Evolutionary conservation across 1,140 invertebrate species (phyloP), one percentile per base, ranked within the genome.

Genomic region (Platyura marginata): DNA sequence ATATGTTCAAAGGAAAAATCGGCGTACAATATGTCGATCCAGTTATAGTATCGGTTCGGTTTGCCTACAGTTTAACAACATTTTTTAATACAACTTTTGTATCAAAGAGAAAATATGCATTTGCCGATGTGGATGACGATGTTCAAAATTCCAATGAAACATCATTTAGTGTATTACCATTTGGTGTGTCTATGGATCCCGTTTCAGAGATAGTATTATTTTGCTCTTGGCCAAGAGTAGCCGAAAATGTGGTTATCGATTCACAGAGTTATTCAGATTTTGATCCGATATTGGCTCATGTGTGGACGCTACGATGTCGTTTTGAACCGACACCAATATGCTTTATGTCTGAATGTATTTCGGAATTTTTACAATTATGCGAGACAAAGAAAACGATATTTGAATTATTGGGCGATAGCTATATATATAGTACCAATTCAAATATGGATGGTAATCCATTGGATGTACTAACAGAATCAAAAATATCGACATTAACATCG

Each of bases 191-290:
- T 20, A 74, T 74, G 38, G 88, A 92, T 66, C 85, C 88, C 3
- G 68, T 74, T 45, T 81, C 77, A 37, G 75, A 81, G 61, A 66
- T 93, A 21, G 67, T 79, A 46, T 60, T 95, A 3, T 81, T 79
- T 54, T 77, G 82, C n/a, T 82, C 80, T 8, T 97, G 92, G 92
- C 80, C 80, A 2, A 70, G 77, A 56, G 65, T 95, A 38, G 74
- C 77, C 3, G 90, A 94, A 57, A 79, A 84, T 58, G 73, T 85
- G 22, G 76, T 94, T 21, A 76, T 91, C 1, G 92, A 96, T 54
- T 86, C 79, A 48, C 78, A 87, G 55, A 75, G 72, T 43, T 87
- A 88, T 57, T 82, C 80, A 32, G 86, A 94, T 64, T 77, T 96
- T 50, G 77, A 91, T 54, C 87, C 91, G 9, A 62, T 80, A 20